These are phyloP conservation scores for Rostratula benghalensis DNA, from an alignment of 2,113 vertebrate genomes.

Conservation along the genomic window DNA sequence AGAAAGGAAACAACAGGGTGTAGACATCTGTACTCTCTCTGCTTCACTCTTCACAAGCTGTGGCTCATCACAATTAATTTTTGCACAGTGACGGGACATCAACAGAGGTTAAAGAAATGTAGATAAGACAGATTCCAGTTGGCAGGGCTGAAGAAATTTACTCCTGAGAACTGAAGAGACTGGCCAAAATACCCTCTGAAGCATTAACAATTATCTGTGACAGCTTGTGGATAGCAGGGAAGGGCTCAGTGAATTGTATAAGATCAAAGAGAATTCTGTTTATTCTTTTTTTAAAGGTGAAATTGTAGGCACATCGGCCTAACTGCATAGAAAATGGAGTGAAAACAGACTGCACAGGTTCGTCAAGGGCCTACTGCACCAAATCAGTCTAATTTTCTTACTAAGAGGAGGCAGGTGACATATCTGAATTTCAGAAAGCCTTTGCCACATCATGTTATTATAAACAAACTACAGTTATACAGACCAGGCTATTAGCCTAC, in stretches of 20 bases:
- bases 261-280: neutral
- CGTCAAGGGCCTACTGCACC: neutral
- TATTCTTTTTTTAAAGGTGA: neutral
- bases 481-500: neutral
- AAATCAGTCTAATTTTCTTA: neutral
- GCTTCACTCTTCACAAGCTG: neutral
- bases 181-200: neutral
- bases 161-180: neutral
- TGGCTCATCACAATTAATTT: neutral
- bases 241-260: neutral
- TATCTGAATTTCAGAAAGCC: neutral
- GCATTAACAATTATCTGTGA: slow-evolving; percentile 13
- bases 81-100: neutral
- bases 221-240: neutral
- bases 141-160: neutral
- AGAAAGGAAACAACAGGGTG: neutral
- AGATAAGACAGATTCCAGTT: neutral
- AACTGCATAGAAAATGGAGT: neutral
- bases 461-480: neutral
- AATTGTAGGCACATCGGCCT: neutral
- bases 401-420: neutral
- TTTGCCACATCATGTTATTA: neutral
- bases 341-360: neutral
- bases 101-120: neutral
- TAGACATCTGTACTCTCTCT: neutral